Percentiles rank a stretch among this genome's conserved stretches.
phyloP scores from a whole-genome alignment of 35 echinoderm and acorn worm genomes.

The Ophiothrix spiculata region DNA sequence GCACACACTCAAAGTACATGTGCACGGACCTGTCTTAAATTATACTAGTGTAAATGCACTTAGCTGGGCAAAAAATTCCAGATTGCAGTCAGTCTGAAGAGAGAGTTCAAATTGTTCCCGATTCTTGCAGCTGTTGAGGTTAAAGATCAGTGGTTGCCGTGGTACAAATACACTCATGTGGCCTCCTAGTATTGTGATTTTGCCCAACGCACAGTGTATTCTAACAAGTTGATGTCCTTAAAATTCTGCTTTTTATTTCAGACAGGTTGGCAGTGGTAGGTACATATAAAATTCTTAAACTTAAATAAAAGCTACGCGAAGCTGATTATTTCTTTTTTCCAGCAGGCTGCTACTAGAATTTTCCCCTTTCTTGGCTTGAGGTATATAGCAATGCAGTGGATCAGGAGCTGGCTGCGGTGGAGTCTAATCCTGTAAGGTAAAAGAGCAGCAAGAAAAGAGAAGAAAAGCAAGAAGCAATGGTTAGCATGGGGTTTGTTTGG shows the following conservation, averaged over 20 bases:
- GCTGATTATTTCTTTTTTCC: too few species aligned
- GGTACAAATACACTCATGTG: neutral
- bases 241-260: neutral
- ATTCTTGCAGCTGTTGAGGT: neutral
- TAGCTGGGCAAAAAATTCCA: neutral
- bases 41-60: neutral
- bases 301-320: conserved; percentile 1
- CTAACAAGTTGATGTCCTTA: neutral
- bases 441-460: neutral
- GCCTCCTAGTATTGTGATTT: neutral
- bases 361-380: neutral
- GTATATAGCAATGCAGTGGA: neutral
- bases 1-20: conserved; percentile 1
- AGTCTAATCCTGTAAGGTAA: neutral
- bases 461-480: conserved; percentile 7
- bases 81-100: neutral
- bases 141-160: neutral
- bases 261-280: neutral
- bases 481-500: neutral
- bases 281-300: neutral
- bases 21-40: neutral
- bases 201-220: neutral
- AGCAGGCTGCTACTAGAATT: too few species aligned
- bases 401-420: neutral
- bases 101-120: neutral